Evolutionary conservation across 23 tunicate genomes (phyloP).

Genomic region (Ciona savignyi): DNA sequence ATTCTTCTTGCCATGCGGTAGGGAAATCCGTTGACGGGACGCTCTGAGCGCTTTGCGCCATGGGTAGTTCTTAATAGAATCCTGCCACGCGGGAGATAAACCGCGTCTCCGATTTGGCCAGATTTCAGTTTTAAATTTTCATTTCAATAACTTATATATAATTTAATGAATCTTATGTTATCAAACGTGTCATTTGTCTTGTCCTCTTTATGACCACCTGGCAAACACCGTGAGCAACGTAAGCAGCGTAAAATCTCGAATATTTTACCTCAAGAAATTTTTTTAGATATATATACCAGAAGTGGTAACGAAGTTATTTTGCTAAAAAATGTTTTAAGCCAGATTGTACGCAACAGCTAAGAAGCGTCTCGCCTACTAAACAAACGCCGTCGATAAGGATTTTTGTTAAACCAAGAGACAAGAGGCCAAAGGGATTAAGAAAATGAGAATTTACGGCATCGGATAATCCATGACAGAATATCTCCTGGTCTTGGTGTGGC

Average conservation of each 20-base stretch:
- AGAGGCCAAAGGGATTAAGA: neutral
- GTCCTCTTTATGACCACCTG: no score
- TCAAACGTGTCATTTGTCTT: no score
- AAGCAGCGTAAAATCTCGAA: no score
- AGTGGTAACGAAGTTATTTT: no score
- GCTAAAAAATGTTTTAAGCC: no score
- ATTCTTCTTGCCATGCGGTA: neutral
- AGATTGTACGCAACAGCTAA: no score
- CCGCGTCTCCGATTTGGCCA: neutral
- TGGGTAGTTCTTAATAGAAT: neutral
- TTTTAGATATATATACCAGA: no score
- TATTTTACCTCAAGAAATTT: no score
- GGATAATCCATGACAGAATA: neutral
- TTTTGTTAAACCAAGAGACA: neutral
- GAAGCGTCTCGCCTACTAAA: neutral
- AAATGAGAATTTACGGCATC: neutral
- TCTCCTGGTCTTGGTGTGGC: no score
- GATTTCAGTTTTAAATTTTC: neutral
- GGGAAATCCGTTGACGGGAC: neutral
- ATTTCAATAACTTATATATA: no score
- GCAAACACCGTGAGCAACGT: no score
- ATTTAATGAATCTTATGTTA: no score
- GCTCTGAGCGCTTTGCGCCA: neutral
- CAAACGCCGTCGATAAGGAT: neutral
- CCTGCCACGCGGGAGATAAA: neutral